Conservation (phyloP, 53 echinoderm and acorn worm genomes). For the Apostichopus leukothele region DNA sequence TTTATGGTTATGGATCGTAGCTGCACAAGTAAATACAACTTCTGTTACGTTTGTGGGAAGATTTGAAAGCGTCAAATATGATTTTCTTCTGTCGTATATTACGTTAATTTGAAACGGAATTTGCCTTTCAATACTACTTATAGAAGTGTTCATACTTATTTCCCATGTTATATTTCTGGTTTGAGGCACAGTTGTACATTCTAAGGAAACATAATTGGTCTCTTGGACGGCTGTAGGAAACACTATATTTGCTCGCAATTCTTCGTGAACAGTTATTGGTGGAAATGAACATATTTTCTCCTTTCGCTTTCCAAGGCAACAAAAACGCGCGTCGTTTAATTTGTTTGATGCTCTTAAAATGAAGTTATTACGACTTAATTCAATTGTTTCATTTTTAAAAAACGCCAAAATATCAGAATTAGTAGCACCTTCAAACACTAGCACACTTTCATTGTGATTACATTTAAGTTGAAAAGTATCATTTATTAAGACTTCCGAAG, state of each 20-base stretch:
- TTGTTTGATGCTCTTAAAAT: not conserved
- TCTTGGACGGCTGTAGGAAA: not conserved
- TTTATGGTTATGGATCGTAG: not conserved
- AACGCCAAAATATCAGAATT: not conserved
- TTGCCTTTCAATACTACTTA: no score
- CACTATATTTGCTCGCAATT: not conserved
- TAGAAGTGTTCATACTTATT: not conserved
- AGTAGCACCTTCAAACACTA: not conserved
- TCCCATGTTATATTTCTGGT: not conserved
- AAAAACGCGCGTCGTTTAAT: not conserved
- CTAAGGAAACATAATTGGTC: not conserved
- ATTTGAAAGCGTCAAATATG: not conserved
- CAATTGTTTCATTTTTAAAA: not conserved
- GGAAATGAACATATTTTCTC: not conserved
- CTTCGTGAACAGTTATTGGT: not conserved
- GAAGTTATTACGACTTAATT: not conserved
- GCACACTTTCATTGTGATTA: not conserved
- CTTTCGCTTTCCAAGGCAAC: not conserved
- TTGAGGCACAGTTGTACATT: not conserved
- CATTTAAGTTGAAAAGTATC: not conserved
- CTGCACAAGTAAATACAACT: not conserved
- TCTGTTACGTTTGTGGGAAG: not conserved
- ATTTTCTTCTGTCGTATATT: not conserved
- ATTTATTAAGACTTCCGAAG: slow-evolving; percentile 8
- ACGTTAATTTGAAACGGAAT: not conserved